These are phyloP conservation scores for Intellagama lesueurii DNA, from an alignment of 2,797 vertebrate species.

Conservation along the genomic window DNA sequence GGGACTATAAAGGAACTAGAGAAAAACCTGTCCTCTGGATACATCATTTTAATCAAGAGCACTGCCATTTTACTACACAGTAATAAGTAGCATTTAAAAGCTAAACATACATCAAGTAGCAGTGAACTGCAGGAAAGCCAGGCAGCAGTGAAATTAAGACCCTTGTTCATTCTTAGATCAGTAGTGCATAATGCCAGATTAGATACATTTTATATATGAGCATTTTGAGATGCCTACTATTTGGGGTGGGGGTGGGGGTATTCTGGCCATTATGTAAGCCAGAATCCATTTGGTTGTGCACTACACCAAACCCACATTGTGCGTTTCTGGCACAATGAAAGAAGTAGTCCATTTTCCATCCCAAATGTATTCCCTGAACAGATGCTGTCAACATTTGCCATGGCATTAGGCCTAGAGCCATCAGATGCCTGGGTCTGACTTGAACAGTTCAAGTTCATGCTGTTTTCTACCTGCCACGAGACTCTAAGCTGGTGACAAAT, in stretches of 20 bases:
- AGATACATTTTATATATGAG: not conserved
- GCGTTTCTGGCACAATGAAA: not conserved
- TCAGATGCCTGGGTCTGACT: conserved; percentile 2
- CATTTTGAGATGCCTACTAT: not conserved
- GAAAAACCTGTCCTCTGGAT: not conserved
- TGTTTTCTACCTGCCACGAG: not conserved
- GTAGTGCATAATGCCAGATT: not conserved
- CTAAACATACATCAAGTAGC: not conserved
- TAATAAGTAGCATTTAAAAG: not conserved
- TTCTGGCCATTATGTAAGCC: not conserved
- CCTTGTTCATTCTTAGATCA: not conserved
- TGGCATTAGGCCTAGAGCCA: conserved; percentile 11
- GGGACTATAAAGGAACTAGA: not conserved
- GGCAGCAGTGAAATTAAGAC: not conserved
- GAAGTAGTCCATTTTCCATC: conserved; percentile 20
- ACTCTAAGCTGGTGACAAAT: conserved; percentile 13
- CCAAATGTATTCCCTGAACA: conserved; percentile 8
- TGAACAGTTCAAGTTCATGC: not conserved
- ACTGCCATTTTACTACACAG: not conserved
- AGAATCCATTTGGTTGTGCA: conserved; percentile 20
- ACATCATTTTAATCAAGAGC: not conserved
- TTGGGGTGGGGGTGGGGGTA: not conserved
- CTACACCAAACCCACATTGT: not conserved
- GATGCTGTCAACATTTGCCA: not conserved
- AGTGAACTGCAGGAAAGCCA: not conserved